Evolutionary conservation across 1,140 invertebrate species (phyloP), one percentile per base, ranked within the genome.

Genomic region (Fopius arisanus): DNA sequence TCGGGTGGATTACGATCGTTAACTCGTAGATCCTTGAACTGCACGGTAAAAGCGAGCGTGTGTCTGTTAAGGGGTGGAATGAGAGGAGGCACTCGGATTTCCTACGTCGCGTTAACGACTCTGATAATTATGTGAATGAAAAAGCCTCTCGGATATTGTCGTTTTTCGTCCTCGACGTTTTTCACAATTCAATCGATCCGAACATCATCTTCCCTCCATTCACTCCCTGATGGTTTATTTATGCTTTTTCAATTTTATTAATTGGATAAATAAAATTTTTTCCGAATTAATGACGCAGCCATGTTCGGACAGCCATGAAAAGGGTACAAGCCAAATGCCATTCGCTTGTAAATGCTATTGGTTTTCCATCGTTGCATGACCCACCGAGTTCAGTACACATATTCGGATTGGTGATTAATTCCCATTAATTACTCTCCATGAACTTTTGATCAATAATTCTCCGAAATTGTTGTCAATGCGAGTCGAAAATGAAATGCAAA

Each of bases 61-160:
- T 59, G 54, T 59, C 54, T 59, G 54, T 59, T 59, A 59, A 59
- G 54, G 54, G 54, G 54, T 14, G 54, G 54, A 23, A 59, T 28
- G 23, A 28, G 23, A 59, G 54, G 21, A 3, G 54, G 54, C 21
- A 59, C 54, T 26, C 54, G 54, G 54, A 59, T 59, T 59, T 59
- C 54, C 54, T 59, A 59, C 23, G 54, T 59, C 54, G 54, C 54
- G 54, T 59, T 59, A 59, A 59, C 54, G 54, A 59, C 54, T 26
- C 54, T 59, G 54, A 59, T 59, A 59, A 59, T 59, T 59, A 59
- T 59, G 54, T 59, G 23, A 4, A 28, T 23, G 54, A 59, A 59
- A 59, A 28, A 4, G 54, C 1, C 19, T 59, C 26, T 6, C 54
- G 54, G 23, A 28, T 59, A 59, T 28, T 59, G 54, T 59, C 54